Evolutionary conservation across 2,888 invertebrate species (phyloP).

Genomic region (Conomelus anceps): DNA sequence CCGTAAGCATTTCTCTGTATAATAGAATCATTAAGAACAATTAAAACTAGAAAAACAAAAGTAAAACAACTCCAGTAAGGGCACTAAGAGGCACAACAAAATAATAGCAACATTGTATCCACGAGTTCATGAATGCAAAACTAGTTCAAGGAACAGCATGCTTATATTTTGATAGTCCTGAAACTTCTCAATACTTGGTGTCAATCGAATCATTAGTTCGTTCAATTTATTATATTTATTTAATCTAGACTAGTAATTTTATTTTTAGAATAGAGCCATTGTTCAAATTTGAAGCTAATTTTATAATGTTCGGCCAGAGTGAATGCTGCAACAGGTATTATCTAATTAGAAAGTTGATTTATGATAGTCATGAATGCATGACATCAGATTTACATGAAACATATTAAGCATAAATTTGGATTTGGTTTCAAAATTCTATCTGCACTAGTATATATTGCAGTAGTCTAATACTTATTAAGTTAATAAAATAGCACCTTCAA

Average conservation of each 20-base stretch:
- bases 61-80: no score
- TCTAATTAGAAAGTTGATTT: no score
- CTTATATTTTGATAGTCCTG: background rate
- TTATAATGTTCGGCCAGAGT: background rate
- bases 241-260: background rate
- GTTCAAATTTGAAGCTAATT: background rate
- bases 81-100: no score
- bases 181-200: background rate
- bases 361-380: background rate
- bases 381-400: background rate
- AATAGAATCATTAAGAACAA: no score
- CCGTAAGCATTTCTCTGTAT: no score
- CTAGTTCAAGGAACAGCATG: no score
- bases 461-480: background rate
- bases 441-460: background rate
- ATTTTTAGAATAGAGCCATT: background rate
- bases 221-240: background rate
- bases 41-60: no score
- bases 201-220: background rate
- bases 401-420: background rate
- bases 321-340: background rate
- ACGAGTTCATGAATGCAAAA: no score
- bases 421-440: background rate
- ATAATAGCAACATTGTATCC: no score
- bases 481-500: background rate